These are phyloP conservation scores for Climacteris rufus DNA, from an alignment of 2,113 vertebrate genomes.

Conservation along the genomic window DNA sequence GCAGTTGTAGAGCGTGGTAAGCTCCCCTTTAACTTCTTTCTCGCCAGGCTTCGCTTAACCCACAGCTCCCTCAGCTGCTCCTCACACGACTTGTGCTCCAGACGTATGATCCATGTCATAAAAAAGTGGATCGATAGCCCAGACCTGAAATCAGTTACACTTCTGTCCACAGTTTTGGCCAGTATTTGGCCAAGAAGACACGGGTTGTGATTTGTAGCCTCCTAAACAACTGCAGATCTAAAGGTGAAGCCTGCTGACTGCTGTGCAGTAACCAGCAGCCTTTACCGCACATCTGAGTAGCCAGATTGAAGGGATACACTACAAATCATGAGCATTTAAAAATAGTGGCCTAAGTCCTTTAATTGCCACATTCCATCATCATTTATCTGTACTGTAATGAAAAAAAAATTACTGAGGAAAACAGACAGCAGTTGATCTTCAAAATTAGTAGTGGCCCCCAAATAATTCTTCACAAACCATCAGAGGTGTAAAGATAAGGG, in stretches of 20 bases:
- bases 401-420: neutral
- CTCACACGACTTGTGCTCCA: too few species aligned
- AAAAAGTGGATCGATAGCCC: neutral
- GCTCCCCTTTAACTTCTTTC: neutral
- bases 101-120: neutral
- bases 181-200: neutral
- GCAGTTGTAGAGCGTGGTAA: neutral
- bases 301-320: neutral
- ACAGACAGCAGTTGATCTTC: neutral
- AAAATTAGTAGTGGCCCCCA: neutral
- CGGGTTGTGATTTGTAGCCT: rapidly evolving
- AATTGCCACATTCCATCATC: neutral
- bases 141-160: neutral
- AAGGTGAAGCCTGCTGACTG: rapidly evolving
- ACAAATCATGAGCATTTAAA: rapidly evolving
- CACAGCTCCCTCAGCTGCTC: neutral
- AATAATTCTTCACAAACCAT: neutral
- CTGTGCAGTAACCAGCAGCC: neutral
- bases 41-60: neutral
- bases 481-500: neutral
- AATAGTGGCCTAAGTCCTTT: neutral
- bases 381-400: neutral
- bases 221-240: rapidly evolving
- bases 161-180: neutral
- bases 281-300: neutral